Conservation (phyloP, 2,888 invertebrate species). For the Cheilosia impressa region DNA sequence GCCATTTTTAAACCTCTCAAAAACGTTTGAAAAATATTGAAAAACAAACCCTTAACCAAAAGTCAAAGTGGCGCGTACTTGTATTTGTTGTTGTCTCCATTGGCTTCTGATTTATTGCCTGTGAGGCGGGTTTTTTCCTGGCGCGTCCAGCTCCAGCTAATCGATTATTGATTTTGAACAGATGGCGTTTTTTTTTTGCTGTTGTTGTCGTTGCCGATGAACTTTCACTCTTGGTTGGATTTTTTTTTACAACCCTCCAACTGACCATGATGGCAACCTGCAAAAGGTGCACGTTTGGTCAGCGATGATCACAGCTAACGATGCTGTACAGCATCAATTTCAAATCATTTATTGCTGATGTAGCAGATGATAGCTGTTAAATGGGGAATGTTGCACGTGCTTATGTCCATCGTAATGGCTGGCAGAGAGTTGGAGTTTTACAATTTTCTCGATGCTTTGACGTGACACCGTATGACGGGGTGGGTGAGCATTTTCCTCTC, state of each 20-base stretch:
- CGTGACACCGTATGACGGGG: slow-evolving; percentile 41
- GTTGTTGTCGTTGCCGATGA: slow-evolving; percentile 7
- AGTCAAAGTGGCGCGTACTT: slow-evolving; percentile 21
- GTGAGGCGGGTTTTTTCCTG: neutral
- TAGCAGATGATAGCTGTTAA: slow-evolving; percentile 76
- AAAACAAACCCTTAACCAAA: slow-evolving; percentile 10
- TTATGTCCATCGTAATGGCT: slow-evolving; percentile 61
- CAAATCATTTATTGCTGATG: slow-evolving; percentile 75
- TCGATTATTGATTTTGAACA: slow-evolving; percentile 71
- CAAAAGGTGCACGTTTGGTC: slow-evolving; percentile 70
- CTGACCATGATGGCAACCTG: slow-evolving; percentile 37
- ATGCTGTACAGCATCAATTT: slow-evolving; percentile 73
- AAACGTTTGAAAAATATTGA: neutral
- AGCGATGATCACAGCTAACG: slow-evolving; percentile 68
- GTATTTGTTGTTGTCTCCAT: slow-evolving; percentile 19
- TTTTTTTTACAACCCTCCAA: neutral
- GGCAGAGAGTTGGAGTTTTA: slow-evolving; percentile 54
- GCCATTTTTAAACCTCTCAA: neutral
- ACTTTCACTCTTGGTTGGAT: slow-evolving; percentile 49
- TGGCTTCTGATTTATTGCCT: slow-evolving; percentile 34
- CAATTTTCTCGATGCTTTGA: slow-evolving; percentile 56
- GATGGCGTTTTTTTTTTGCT: slow-evolving; percentile 39
- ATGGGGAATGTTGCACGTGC: slow-evolving; percentile 72
- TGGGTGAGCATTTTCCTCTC: slow-evolving; percentile 8
- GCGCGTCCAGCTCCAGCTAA: slow-evolving; percentile 58